phyloP scores from a whole-genome alignment of 2,888 invertebrate genomes.

The Uropetala carovei region DNA sequence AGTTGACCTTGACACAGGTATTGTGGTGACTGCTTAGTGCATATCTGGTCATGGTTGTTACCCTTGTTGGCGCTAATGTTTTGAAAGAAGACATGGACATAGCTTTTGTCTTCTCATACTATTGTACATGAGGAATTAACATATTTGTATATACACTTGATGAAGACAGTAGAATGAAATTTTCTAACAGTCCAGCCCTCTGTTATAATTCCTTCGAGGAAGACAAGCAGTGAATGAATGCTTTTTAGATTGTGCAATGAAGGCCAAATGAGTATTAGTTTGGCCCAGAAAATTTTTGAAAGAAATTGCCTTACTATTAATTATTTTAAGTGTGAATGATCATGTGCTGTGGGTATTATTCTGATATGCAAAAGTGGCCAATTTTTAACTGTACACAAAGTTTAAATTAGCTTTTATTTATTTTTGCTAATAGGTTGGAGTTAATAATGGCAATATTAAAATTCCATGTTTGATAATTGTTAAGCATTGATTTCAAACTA shows the following conservation, averaged over 20 bases:
- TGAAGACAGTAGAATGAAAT: slow-evolving; percentile 47
- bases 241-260: slow-evolving; percentile 47
- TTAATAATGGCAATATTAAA: slow-evolving; percentile 42
- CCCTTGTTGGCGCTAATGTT: slow-evolving; percentile 43
- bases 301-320: neutral
- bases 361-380: slow-evolving; percentile 4
- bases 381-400: neutral
- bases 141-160: slow-evolving; percentile 59
- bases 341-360: neutral
- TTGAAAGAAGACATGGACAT: slow-evolving; percentile 13
- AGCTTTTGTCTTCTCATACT: slow-evolving; percentile 46
- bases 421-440: slow-evolving; percentile 52
- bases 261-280: slow-evolving; percentile 8
- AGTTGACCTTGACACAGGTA: slow-evolving; percentile 49
- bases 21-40: slow-evolving; percentile 35
- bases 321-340: slow-evolving; percentile 31
- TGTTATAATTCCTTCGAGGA: slow-evolving; percentile 46
- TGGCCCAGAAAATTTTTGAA: neutral
- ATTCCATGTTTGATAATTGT: slow-evolving; percentile 41
- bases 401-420: slow-evolving; percentile 60
- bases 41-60: slow-evolving; percentile 45
- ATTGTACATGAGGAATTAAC: slow-evolving; percentile 55
- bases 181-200: slow-evolving; percentile 48
- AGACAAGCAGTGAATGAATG: slow-evolving; percentile 38
- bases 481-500: neutral